phyloP scores from a whole-genome alignment of 2,888 invertebrate genomes.

The Apamea crenata region DNA sequence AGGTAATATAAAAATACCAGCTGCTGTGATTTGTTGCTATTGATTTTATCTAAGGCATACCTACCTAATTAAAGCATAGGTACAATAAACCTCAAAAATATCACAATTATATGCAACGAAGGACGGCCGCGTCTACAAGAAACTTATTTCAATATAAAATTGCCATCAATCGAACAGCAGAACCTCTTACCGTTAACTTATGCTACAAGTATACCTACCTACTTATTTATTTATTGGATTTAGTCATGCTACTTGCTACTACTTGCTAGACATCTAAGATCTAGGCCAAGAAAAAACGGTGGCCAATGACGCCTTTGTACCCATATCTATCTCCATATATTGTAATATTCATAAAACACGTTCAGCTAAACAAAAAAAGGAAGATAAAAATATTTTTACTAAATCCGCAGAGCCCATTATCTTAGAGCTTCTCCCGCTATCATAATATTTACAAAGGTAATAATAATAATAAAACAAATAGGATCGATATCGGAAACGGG shows the following conservation, averaged over 20 bases:
- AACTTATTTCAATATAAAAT: not conserved
- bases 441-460: conserved; percentile 67
- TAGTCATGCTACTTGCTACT: not conserved
- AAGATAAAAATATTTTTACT: conserved; percentile 25
- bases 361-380: conserved; percentile 24
- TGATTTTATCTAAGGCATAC: not conserved
- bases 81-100: not conserved
- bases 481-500: conserved; percentile 48
- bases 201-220: not conserved
- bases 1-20: not conserved
- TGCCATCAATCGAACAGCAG: not conserved
- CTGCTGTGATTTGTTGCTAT: conserved; percentile 1
- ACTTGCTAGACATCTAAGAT: not conserved
- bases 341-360: conserved; percentile 1
- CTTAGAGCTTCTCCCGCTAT: conserved; percentile 41
- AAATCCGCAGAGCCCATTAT: conserved; percentile 38
- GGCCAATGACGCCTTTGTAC: not conserved
- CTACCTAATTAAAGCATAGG: too few species aligned
- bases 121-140: not conserved
- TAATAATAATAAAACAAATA: conserved; percentile 20
- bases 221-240: not conserved
- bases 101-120: not conserved
- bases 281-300: not conserved
- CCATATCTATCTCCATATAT: not conserved
- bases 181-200: not conserved